A percentile compares a stretch with the other conserved stretches of the same genome.
Evolutionary conservation across 2,113 vertebrate genomes (phyloP).

Genomic region (Corythoichthys haematopterus): DNA sequence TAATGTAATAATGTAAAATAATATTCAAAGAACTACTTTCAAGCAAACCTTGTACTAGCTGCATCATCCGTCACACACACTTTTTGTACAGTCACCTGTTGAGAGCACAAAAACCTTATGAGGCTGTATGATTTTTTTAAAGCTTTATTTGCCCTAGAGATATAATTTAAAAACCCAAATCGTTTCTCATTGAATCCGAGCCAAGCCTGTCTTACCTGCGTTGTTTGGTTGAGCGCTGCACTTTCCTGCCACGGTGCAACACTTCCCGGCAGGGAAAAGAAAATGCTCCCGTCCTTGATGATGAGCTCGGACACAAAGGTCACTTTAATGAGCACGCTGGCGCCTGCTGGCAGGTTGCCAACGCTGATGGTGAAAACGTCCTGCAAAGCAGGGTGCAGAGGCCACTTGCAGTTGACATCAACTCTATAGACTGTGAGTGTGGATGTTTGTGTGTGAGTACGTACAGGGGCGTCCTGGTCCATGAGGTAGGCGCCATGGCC

Average conservation of each 20-base stretch:
- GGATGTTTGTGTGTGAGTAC: not conserved
- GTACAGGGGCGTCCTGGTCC: conserved; percentile 83
- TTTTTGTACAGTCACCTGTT: conserved; percentile 73
- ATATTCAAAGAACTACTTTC: not conserved
- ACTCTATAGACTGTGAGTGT: not conserved
- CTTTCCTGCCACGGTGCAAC: conserved; percentile 82
- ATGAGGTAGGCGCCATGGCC: conserved; percentile 85
- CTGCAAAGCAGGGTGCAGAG: conserved; percentile 48
- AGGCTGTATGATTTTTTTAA: too few species aligned
- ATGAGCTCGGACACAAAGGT: conserved; percentile 81
- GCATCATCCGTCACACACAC: conserved; percentile 69
- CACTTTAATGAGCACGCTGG: conserved; percentile 83
- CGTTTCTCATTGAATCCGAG: not conserved
- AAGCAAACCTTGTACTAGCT: conserved; percentile 66
- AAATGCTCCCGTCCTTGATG: conserved; percentile 46
- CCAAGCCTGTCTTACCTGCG: conserved; percentile 68
- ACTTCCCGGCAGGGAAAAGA: conserved; percentile 77
- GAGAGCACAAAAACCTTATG: not conserved
- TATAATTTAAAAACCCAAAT: not conserved
- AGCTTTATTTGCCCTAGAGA: not conserved
- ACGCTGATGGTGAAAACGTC: conserved; percentile 85
- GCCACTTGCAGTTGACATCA: not conserved
- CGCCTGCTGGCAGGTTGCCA: conserved; percentile 78
- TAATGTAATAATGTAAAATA: not conserved
- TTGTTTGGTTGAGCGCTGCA: conserved; percentile 78